Evolutionary conservation across 2,113 vertebrate species (phyloP), one percentile per base, ranked within the genome.

Genomic region (Nothocercus julius): DNA sequence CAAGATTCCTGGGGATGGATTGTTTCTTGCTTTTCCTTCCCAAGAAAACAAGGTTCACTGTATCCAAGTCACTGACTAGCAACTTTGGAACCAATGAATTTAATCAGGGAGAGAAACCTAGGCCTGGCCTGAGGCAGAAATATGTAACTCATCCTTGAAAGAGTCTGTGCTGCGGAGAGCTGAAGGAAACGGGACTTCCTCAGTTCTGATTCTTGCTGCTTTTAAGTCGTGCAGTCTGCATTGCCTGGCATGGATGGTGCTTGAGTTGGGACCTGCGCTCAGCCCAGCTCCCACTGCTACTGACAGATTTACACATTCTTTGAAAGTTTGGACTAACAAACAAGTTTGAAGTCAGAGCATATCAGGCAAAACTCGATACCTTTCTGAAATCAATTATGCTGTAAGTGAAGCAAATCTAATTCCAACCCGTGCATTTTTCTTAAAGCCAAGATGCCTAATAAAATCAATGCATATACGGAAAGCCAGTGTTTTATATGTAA

Each of bases 381-480:
- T 76, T 82, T 54, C 82, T 83, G 38, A 64, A 91, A 96, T 74
- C 54, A 91, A 77, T 87, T 90, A 62, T 68, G 18, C 61, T 80
- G 6, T 36, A 82, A 92, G 38, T 13, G 75, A 94, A 93, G 70
- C 61, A 83, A 82, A 82, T 88, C 66, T 86, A 85, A 83, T 95
- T 90, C 40, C 30, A 70, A 45, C 53, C 18, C 6, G 32, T 18
- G 59, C 13, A 7, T 84, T 95, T 96, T 90, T 95, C 78, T 92
- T 89, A 49, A 74, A 73, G 91, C 63, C 84, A 78, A 83, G 80
- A 79, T 74, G 54, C 88, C 76, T 92, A 93, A 85, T 72, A 76
- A 93, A 47, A 69, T 80, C 79, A 36, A 62, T 67, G 18, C 4
- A 13, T 56, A 18, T 36, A 77, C 94, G 91, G 61, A 80, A 84